A percentile compares a stretch with the other conserved stretches of the same genome.
phyloP scores from a whole-genome alignment of 2,797 vertebrate genomes.

The Enteromius thamalakanensis region DNA sequence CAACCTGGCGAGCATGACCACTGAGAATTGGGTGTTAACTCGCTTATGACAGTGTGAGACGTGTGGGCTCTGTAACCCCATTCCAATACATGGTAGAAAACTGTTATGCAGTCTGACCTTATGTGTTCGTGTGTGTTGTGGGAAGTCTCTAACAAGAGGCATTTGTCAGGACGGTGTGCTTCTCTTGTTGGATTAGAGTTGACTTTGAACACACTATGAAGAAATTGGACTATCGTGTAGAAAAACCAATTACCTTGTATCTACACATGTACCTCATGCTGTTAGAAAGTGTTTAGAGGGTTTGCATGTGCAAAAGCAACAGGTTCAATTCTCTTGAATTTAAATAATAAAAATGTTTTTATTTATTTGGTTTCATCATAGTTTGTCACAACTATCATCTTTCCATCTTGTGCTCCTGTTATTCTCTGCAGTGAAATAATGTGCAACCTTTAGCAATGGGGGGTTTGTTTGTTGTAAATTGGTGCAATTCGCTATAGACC shows the following conservation, averaged over 20 bases:
- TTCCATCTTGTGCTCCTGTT: conserved; percentile 30
- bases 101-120: background rate
- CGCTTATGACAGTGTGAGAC: conserved; percentile 57
- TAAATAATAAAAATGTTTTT: background rate
- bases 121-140: conserved; percentile 11
- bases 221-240: conserved; percentile 10
- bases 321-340: background rate
- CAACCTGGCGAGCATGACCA: conserved; percentile 64
- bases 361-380: background rate
- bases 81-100: conserved; percentile 26
- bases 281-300: conserved; percentile 55
- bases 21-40: conserved; percentile 70
- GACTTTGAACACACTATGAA: conserved; percentile 17
- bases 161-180: background rate
- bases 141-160: conserved; percentile 8
- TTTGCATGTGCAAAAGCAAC: background rate
- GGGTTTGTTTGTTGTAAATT: conserved; percentile 56
- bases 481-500: conserved; percentile 32
- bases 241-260: conserved; percentile 1
- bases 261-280: conserved; percentile 30
- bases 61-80: conserved; percentile 30
- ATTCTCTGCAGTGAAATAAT: conserved; percentile 31
- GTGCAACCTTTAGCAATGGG: conserved; percentile 43
- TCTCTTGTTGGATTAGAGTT: conserved; percentile 17
- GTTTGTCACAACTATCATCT: conserved; percentile 37